Evolutionary conservation across 2,888 invertebrate genomes (phyloP), one percentile per base, ranked within the genome.

Genomic region (Xanthorhoe designata): DNA sequence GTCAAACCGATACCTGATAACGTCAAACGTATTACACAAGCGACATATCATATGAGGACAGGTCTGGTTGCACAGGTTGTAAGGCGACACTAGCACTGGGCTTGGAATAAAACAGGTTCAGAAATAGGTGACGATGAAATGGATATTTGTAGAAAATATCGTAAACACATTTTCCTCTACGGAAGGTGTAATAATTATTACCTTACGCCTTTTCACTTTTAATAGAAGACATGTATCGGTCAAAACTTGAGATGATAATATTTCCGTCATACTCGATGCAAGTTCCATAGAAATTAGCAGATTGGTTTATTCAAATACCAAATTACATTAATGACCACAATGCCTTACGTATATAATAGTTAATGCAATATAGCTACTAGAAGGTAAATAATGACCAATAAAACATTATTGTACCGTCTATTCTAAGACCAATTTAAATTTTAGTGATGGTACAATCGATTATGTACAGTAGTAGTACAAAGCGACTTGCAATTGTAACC

Each of bases 401-500:
- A 61, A 63, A 55, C 55, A 45, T 53, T 63, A 69, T 61, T 61
- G 69, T 68, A 70, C 53, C 59, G 61, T 54, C 59, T 51, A 58
- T 68, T 66, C 57, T 62, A 62, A 66, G 57, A 66, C 38, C 68
- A 61, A 62, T 69, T 66, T 62, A 59, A 45, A 60, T 61, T 68
- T 66, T 67, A 66, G 68, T 53, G 63, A 68, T 68, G 72, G 66
- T 67, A 32, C 60, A 64, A 70, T 72, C 61, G 63, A 68, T 66
- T 69, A 53, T 65, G 64, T 61, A 61, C 58, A 68, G 42, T n/a
- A n/a, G n/a, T n/a, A n/a, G n/a, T 64, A 68, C 61, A 68, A 64
- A 68, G 64, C 61, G 58, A 70, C 68, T 73, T 70, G 70, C 69
- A 61, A 45, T 65, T 45, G 51, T 59, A 71, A 71, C 73, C 71